phyloP scores from a whole-genome alignment of 35 echinoderm and acorn worm species.

The Chiridota heheva region DNA sequence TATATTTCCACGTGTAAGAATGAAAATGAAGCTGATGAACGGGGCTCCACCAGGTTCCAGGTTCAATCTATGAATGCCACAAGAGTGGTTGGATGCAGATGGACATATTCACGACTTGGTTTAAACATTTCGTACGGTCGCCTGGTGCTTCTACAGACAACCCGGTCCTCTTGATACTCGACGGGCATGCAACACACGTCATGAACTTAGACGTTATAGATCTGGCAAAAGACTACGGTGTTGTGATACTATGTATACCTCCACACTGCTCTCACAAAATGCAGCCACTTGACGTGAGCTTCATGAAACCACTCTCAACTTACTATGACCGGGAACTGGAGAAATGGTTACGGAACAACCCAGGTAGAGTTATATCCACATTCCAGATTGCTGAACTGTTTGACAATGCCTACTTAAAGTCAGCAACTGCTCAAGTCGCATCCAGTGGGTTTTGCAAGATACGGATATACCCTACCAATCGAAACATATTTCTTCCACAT shows the following conservation, averaged over 20 bases:
- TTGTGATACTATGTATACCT: neutral
- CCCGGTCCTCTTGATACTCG: constrained; percentile 30
- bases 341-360: constrained; percentile 30
- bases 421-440: constrained; percentile 35
- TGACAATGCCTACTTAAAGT: constrained; percentile 11
- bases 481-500: constrained; percentile 1
- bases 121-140: constrained; percentile 1
- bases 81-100: constrained; percentile 36
- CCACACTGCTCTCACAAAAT: constrained; percentile 5
- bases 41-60: constrained; percentile 29
- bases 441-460: constrained; percentile 36
- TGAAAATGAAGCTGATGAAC: constrained; percentile 41
- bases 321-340: constrained; percentile 22
- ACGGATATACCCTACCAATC: constrained; percentile 17
- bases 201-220: constrained; percentile 30
- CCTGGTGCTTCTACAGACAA: constrained; percentile 37
- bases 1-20: constrained; percentile 33
- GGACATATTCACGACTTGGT: constrained; percentile 26
- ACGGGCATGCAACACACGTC: neutral
- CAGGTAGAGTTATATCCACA: constrained; percentile 8
- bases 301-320: constrained; percentile 12
- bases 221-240: neutral
- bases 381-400: constrained; percentile 30
- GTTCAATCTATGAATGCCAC: constrained; percentile 29
- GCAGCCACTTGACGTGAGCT: constrained; percentile 4